Base-by-base conservation (phyloP, 2,113 vertebrate species). In the Mastomys coucha region DNA sequence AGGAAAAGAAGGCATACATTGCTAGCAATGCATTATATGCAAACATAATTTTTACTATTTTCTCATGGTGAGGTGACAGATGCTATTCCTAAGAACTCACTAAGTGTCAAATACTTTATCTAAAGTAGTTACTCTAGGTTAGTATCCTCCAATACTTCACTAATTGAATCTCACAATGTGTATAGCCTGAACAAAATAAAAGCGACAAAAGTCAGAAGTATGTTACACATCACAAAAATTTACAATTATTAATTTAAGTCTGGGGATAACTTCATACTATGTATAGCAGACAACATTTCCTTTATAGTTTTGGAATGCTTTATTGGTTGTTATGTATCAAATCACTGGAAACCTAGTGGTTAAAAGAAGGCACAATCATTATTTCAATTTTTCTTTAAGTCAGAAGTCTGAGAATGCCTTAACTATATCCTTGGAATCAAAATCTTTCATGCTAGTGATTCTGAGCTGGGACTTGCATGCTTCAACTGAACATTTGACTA, bases 11-110 rank as follows among this genome's bases (percentile, higher is more conserved):
- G 67, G 49, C 90, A 67, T 91, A 69, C 22, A 94, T 80, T 77
- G n/a, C 20, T 75, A 42, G 56, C 77, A 95, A 96, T 85, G 42
- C 91, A 31, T 53, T 97, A 63, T 36, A 86, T 75, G 45, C 63
- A 97, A 92, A 91, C 87, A 89, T 94, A 91, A 96, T 93, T 96
- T 88, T 91, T 73, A 89, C 8, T 75, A 63, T 63, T 94, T 93
- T 97, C 9, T 28, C 60, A 42, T 85, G 33, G 28, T 82, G 36
- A 93, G 95, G 51, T 49, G 63, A 12, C 60, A 96, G 60, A 65
- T 49, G 91, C 26, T 70, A 73, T 89, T 96, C 94, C 26, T 63
- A 80, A 91, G 67, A 93, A 72, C 24, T 86, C 22, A 49, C 26
- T 75, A 13, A 72, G 20, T 84, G 20, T 39, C 42, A 81, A 31